Evolutionary conservation across 2,888 invertebrate genomes (phyloP), one percentile per base, ranked within the genome.

Genomic region (Strigamia transsilvanica): DNA sequence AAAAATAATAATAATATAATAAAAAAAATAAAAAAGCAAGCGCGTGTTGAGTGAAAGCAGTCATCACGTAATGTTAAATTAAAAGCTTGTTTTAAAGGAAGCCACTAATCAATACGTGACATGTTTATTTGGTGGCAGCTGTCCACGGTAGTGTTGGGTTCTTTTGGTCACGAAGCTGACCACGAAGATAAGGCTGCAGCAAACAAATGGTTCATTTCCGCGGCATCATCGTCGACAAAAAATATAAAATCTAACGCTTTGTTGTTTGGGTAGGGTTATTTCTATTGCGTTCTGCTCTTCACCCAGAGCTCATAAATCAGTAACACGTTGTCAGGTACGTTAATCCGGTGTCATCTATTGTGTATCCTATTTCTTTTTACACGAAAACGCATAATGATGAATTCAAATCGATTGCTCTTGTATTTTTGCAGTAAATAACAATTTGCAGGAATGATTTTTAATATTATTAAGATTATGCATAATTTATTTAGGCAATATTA

Each of bases 71-170:
- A 56, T 56, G 56, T 56, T 56, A 56, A 56, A 56, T 56, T 73
- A 73, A 73, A 27, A 73, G 32, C 27, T 73, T 73, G 73, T 73
- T 32, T 73, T 73, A 73, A 73, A 32, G 73, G 32, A 32, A 32
- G 32, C 73, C 32, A 73, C 27, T 73, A 73, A 73, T 73, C 73
- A 73, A 73, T 73, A 73, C 32, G 73, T 73, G 73, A 73, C 73
- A 73, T 73, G 73, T 73, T 73, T 73, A 73, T 73, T 73, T 73
- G 73, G 73, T 73, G 73, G 73, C 73, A 73, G 73, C 73, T 73
- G 73, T 73, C 73, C 73, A 73, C 73, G 73, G 27, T 73, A 73
- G 27, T 12, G 32, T 73, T 73, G 73, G 32, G 73, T 73, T 73
- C 73, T 73, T 61, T 73, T 73, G 73, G 73, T 73, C 73, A 73